Conservation (phyloP, 2,888 invertebrate genomes). For the Octonoba sinensis region DNA sequence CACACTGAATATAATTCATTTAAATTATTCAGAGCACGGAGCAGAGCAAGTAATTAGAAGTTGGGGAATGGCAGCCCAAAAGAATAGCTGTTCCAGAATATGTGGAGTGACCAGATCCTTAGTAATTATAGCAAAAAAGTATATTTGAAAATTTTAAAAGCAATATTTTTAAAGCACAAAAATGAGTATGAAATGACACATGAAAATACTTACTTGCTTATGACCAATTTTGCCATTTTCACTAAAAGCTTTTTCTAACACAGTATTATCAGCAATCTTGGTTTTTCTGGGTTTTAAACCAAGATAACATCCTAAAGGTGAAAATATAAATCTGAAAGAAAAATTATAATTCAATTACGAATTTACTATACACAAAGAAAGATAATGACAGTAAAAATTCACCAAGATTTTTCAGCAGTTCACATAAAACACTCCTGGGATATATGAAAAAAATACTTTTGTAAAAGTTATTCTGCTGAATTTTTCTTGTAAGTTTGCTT, state of each 20-base stretch:
- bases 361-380: background rate
- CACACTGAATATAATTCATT: no score
- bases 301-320: slow-evolving; percentile 83
- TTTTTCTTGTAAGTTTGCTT: no score
- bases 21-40: no score
- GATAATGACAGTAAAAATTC: background rate
- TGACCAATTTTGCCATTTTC: slow-evolving; percentile 80
- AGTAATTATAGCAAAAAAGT: no score
- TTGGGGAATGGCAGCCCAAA: no score
- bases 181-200: background rate
- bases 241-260: slow-evolving; percentile 83
- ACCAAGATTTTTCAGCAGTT: background rate
- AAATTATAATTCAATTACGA: background rate
- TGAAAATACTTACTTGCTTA: slow-evolving; percentile 78
- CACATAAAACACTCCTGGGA: no score
- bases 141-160: no score
- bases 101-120: no score
- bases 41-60: no score
- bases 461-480: no score
- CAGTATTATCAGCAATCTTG: slow-evolving; percentile 80
- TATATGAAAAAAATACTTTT: no score
- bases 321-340: slow-evolving; percentile 80
- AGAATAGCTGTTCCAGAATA: no score
- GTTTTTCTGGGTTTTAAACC: slow-evolving; percentile 86
- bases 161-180: background rate